Conservation (phyloP, 2,797 vertebrate species). For the Kryptopterus vitreolus region DNA sequence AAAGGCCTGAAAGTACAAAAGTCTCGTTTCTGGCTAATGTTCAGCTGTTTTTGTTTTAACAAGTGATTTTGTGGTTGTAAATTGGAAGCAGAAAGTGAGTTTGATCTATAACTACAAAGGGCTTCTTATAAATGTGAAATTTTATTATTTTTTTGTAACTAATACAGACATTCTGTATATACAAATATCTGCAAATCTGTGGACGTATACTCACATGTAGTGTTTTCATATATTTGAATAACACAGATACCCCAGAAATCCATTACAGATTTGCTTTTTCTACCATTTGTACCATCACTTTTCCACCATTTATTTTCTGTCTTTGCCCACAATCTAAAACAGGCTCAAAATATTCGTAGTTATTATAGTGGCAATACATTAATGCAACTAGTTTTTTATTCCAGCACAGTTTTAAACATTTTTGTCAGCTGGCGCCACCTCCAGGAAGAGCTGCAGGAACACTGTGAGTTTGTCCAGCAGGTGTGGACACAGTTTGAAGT, state of each 20-base stretch:
- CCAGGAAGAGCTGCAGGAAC: slow-evolving; percentile 84
- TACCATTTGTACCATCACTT: not conserved
- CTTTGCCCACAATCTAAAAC: not conserved
- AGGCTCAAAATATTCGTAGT: not conserved
- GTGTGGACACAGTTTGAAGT: slow-evolving; percentile 74
- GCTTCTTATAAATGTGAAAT: not conserved
- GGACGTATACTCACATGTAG: not conserved
- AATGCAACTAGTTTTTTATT: not conserved
- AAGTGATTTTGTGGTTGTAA: not conserved
- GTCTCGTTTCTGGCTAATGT: not conserved
- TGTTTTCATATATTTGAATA: not conserved
- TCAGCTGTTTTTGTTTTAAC: not conserved
- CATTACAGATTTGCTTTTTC: not conserved
- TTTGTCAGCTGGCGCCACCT: slow-evolving; percentile 80
- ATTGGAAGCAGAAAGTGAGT: not conserved
- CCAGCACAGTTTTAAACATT: slow-evolving; percentile 51
- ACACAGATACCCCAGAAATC: not conserved
- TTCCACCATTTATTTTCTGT: not conserved
- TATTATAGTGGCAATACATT: not conserved
- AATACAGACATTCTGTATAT: not conserved
- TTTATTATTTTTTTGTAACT: not conserved
- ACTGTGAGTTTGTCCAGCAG: slow-evolving; percentile 74
- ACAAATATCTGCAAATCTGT: not conserved
- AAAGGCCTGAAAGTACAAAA: not conserved
- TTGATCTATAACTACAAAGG: not conserved